A percentile compares a stretch with the other conserved stretches of the same genome.
These are phyloP conservation scores for Glareola pratincola DNA, from an alignment of 2,113 vertebrate genomes.

Conservation along the genomic window DNA sequence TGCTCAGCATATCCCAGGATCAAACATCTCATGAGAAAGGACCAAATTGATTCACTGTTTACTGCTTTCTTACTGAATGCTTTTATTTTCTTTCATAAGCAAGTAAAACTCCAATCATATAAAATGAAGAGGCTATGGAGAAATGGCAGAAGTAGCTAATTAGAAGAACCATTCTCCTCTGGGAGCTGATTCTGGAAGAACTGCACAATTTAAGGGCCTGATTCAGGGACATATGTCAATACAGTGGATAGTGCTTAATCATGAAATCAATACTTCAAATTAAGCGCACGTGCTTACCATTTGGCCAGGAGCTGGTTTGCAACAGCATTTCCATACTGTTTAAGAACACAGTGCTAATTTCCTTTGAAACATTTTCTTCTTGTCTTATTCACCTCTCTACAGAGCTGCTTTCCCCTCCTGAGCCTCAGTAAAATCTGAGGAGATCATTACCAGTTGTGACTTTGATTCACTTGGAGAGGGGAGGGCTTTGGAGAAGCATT, in stretches of 20 bases:
- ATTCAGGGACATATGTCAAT: conserved; percentile 35
- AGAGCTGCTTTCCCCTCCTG: not conserved
- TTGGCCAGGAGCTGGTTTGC: not conserved
- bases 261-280: conserved; percentile 41
- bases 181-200: conserved; percentile 6
- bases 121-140: not conserved
- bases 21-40: not conserved
- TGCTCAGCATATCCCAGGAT: not conserved
- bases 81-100: conserved; percentile 21
- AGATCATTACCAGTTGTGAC: not conserved
- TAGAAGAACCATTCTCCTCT: not conserved
- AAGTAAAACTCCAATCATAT: not conserved
- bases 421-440: not conserved
- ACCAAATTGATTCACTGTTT: not conserved
- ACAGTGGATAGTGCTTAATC: conserved; percentile 36
- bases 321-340: not conserved
- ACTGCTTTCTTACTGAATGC: not conserved
- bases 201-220: not conserved
- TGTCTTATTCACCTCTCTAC: not conserved
- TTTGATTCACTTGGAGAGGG: fast-evolving
- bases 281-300: not conserved
- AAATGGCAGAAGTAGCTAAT: conserved; percentile 37
- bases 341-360: not conserved
- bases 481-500: not conserved
- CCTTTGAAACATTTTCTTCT: not conserved